Base-by-base conservation (phyloP, 2,797 vertebrate species). In the Mallotus villosus region DNA sequence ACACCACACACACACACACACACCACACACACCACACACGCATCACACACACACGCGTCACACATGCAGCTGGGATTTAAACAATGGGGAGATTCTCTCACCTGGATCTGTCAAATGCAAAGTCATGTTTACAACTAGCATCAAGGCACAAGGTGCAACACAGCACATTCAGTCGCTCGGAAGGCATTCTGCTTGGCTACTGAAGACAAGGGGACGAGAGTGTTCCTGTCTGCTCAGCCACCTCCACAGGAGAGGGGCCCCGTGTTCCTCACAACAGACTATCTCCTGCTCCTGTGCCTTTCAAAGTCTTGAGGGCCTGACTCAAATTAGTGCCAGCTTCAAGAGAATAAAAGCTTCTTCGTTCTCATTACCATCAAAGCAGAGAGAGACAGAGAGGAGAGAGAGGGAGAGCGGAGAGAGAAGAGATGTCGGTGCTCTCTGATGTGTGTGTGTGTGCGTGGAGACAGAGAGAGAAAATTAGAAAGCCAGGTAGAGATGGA, bases 221-320 rank as follows among this genome's bases (percentile, higher is more conserved):
- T 41, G 41, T 12, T 41, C 41, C 41, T 41, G 11, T 41, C 2
- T 41, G 41, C 41, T 41, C 41, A 41, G 0, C 41, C 41, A 12
- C 9, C 11, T 46, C 41, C 41, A 12, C 41, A 46, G 41, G 41
- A 46, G 41, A 14, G 41, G 11, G 41, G 41, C 41, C 41, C 41
- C 2, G 11, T 8, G 41, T 14, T 46, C 41, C 41, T 46, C 9
- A 8, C 41, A 72, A 81, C 25, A 32, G 25, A 85, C 77, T 75
- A 67, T 76, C 72, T 84, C 70, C 71, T 71, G 27, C 76, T 82
- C 77, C 51, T 68, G 70, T 70, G 49, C 71, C 77, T 82, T 80
- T 85, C 75, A 82, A 78, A 83, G 81, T 55, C 68, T 72, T 73
- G 2, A 0, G 67, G 79, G 68, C 19, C 2, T 0, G 46, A 27